Percentiles rank a stretch among this genome's conserved stretches.
Evolutionary conservation across 2,888 invertebrate species (phyloP).

Genomic region (Bombylius discolor): DNA sequence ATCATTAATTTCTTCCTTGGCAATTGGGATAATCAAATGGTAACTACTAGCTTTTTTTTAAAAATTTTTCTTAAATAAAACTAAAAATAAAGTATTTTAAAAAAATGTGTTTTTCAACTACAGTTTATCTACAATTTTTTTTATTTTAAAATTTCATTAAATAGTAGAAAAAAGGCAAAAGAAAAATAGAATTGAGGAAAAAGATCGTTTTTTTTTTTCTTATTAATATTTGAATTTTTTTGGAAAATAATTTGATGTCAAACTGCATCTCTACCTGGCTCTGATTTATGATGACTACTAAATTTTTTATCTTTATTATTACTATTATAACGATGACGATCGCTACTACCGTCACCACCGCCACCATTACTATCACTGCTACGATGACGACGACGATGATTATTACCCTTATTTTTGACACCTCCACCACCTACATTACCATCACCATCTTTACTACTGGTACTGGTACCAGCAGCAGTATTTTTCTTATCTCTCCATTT

Average conservation of each 20-base stretch:
- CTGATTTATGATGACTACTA: not conserved
- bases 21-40: no score
- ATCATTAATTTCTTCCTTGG: no score
- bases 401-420: not conserved
- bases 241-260: not conserved
- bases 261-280: not conserved
- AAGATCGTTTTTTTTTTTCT: no score
- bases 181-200: no score
- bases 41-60: no score
- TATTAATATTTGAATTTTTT: no score
- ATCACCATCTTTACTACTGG: not conserved
- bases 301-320: not conserved
- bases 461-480: not conserved
- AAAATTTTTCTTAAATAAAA: no score
- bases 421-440: not conserved
- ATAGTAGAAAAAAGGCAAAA: no score
- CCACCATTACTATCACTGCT: not conserved
- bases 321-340: not conserved
- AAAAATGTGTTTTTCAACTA: no score
- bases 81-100: no score
- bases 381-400: not conserved
- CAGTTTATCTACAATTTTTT: no score
- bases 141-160: no score
- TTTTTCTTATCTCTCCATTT: conserved; percentile 29
- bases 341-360: not conserved